phyloP scores from a whole-genome alignment of 30 jellyfish, hydroid and myxozoan species.

The Catostylus mosaicus region DNA sequence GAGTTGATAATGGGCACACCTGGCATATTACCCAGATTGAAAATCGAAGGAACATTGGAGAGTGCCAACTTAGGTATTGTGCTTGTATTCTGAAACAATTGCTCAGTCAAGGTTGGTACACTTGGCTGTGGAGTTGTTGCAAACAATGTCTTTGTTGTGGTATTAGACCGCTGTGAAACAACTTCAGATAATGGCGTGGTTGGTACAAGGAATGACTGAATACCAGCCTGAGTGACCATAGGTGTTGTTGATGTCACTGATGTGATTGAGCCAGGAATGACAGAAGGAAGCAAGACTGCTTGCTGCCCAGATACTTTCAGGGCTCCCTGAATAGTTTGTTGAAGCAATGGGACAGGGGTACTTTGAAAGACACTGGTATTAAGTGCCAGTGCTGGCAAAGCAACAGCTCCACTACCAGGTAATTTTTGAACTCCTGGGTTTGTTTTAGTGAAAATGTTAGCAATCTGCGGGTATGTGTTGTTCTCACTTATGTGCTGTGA shows the following conservation, averaged over 20 bases:
- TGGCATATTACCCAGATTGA: conserved; percentile 56
- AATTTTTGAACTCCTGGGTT: conserved; percentile 29
- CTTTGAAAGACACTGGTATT: conserved; percentile 33
- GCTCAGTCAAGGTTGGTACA: conserved; percentile 66
- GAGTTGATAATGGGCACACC: conserved; percentile 52
- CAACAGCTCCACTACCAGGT: conserved; percentile 32
- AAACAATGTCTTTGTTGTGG: conserved; percentile 37
- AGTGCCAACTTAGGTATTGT: conserved; percentile 46
- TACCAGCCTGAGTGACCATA: conserved; percentile 39
- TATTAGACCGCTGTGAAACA: conserved; percentile 4
- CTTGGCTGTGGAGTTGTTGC: conserved; percentile 47
- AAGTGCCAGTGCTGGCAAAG: conserved; percentile 51
- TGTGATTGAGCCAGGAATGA: conserved; percentile 51
- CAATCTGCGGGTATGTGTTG: conserved; percentile 27
- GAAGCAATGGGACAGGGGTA: conserved; percentile 46
- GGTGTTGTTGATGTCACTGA: conserved; percentile 16
- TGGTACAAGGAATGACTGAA: conserved; percentile 53
- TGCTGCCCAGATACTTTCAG: conserved; percentile 52
- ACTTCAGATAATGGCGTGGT: conserved; percentile 29
- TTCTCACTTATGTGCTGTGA: conserved; percentile 11
- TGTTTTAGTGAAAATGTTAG: conserved; percentile 43
- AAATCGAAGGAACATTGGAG: conserved; percentile 41
- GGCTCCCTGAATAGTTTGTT: conserved; percentile 58
- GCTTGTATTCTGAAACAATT: conserved; percentile 54
- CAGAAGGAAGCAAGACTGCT: conserved; percentile 57